Base-by-base conservation (phyloP, 2,113 vertebrate genomes). In the Tautogolabrus adspersus region DNA sequence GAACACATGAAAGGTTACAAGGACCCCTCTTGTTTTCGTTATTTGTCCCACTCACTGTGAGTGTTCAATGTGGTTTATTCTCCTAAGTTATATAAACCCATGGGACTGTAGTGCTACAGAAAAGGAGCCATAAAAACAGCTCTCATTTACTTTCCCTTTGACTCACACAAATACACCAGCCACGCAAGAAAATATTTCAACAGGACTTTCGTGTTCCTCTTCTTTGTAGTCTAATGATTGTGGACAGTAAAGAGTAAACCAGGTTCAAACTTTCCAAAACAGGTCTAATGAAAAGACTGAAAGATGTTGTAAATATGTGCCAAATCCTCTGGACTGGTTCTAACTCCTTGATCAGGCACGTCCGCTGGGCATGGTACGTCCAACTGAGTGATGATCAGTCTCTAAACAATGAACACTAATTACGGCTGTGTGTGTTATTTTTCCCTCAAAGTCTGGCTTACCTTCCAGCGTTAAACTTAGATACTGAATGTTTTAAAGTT, bases 1-100 rank as follows among this genome's bases (percentile, higher is more conserved):
- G 63, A 80, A 87, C 57, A 92, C 84, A 90, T 83, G 78, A 88
- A 84, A 84, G 77, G 83, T 89, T 84, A 79, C 68, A 84, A 87
- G 80, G 51, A 87, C 64, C 75, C 66, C 71, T 78, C 83, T 64
- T 87, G 79, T 83, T 92, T 84, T 84, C 7, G 42, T 81, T 78
- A 83, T 77, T 84, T 44, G 5, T 72, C 78, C 79, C 81, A 72
- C 81, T 87, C 84, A 78, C 61, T 84, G 66, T 58, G 47, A 85
- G 60, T 61, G 82, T 91, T 91, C 63, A 51, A 74, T 86, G 82
- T 84, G 79, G 81, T 85, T 89, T 82, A 75, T 75, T 38, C 69
- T 72, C 60, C 83, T 73, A 82, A 81, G 57, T 83, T 76, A 79
- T 71, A 77, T 77, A 87, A 89, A 88, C 75, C 70, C 67, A 83